Base-by-base conservation (phyloP, 2,888 invertebrate species). In the Leucophenga maculata region DNA sequence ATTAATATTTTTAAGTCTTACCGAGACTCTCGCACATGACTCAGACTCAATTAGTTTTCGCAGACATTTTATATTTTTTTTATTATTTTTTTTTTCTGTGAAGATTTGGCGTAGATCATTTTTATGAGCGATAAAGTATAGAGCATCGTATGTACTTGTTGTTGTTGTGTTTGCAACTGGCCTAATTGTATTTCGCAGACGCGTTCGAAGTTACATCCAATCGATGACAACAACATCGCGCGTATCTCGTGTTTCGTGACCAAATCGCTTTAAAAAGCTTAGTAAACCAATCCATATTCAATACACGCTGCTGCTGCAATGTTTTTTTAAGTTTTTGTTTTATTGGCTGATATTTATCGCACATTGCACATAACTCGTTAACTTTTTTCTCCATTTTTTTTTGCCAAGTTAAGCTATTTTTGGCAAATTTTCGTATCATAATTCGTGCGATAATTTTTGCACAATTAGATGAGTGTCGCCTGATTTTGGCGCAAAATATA, bases 371-470 rank as follows among this genome's bases (percentile, higher is more conserved):
- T 26, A 26, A 26, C 26, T 26, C 11, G 60, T 18, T 6, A 6
- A 22, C 22, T 55, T 9, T 55, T 20, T 39, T 20, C 26, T 22
- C 6, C 18, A 9, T 54, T 54, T 54, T 54, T 54, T 20, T 16
- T 13, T 13, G 16, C 18, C 14, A 16, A 54, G 22, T 54, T 14
- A 18, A 26, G 13, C 50, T 31, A 26, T 57, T 57, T 31, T 57
- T 57, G 14, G 26, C 69, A 73, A 75, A 81, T 79, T 83, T 81
- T 75, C 76, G 82, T 77, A 80, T 80, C 83, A 80, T 80, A 80
- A 80, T 83, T 80, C 82, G 80, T 83, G 83, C 82, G 80, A 80
- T 80, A 80, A 83, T 83, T 83, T 83, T 83, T 83, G 80, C 80
- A 80, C 78, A 80, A 80, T 80, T 80, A 80, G 83, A 82, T 80